Evolutionary conservation across 2,888 invertebrate species (phyloP).

Genomic region (Xestia sexstrigata): DNA sequence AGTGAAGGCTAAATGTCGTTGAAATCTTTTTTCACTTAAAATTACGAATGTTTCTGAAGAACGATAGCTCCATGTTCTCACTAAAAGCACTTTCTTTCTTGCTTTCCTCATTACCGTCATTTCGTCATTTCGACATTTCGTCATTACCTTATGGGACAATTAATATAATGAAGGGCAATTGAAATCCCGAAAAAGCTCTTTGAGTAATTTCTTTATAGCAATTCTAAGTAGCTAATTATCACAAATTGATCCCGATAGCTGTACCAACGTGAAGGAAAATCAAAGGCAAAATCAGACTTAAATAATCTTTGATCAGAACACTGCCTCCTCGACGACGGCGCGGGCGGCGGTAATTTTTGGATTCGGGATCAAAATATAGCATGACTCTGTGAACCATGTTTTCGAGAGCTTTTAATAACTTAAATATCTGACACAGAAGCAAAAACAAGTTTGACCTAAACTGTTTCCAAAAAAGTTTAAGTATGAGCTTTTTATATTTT

Average conservation of each 20-base stretch:
- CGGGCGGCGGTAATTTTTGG: too few relatives aligned
- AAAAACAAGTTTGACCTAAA: too few relatives aligned
- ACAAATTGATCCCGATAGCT: background rate
- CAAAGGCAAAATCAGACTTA: background rate
- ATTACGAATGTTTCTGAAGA: background rate
- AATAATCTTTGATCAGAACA: background rate
- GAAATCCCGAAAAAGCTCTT: conserved; percentile 1
- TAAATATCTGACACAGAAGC: too few relatives aligned
- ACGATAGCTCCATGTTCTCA: background rate
- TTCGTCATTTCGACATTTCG: too few relatives aligned
- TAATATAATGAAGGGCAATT: conserved; percentile 27
- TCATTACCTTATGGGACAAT: conserved; percentile 13
- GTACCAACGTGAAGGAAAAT: background rate
- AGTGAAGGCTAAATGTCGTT: background rate
- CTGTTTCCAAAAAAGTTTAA: too few relatives aligned
- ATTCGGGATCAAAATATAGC: background rate
- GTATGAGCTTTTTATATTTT: too few relatives aligned
- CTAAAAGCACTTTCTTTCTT: background rate
- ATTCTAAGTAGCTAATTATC: conserved; percentile 9
- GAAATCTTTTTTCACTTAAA: background rate
- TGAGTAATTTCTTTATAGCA: background rate
- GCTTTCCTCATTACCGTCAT: background rate
- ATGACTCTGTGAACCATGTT: background rate
- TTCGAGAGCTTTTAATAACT: background rate
- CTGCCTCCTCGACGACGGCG: too few relatives aligned